Evolutionary conservation across 2,797 vertebrate genomes (phyloP).

Genomic region (Acipenser transmontanus): DNA sequence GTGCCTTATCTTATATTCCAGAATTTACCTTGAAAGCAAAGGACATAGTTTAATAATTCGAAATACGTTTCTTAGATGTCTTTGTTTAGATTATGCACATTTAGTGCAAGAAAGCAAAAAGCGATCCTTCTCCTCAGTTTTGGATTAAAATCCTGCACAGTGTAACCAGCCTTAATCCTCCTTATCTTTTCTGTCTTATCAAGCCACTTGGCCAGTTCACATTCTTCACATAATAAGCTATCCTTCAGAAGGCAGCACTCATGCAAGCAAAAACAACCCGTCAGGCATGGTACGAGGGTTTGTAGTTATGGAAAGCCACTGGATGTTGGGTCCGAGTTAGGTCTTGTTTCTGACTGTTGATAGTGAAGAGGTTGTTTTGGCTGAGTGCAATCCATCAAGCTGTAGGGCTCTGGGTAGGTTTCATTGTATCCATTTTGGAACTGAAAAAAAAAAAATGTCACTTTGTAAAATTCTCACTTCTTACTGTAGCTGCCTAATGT

Average conservation of each 20-base stretch:
- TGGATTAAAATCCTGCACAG: conserved; percentile 33
- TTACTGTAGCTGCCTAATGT: too few species aligned
- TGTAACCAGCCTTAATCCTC: background rate
- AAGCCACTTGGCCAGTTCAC: conserved; percentile 23
- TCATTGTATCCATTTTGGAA: conserved; percentile 57
- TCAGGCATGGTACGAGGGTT: too few species aligned
- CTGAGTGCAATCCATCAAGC: conserved; percentile 38
- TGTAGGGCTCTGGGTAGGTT: conserved; percentile 47
- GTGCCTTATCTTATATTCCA: background rate
- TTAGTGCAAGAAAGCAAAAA: conserved; percentile 28
- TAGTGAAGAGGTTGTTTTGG: conserved; percentile 45
- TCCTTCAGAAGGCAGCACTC: conserved; percentile 27
- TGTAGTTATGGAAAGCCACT: conserved; percentile 54
- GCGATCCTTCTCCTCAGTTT: conserved; percentile 24
- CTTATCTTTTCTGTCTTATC: conserved; percentile 10
- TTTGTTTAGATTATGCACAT: conserved; percentile 15
- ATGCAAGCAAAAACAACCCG: too few species aligned
- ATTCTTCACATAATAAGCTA: conserved; percentile 23
- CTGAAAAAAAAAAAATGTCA: conserved; percentile 22
- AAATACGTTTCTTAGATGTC: too few species aligned
- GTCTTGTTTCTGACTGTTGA: conserved; percentile 47
- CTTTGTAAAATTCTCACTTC: too few species aligned
- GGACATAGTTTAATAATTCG: background rate
- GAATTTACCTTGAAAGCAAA: background rate
- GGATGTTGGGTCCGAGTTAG: conserved; percentile 58